These are phyloP conservation scores for Zaprionus capensis DNA, from an alignment of 1,140 invertebrate genomes.

Conservation along the genomic window DNA sequence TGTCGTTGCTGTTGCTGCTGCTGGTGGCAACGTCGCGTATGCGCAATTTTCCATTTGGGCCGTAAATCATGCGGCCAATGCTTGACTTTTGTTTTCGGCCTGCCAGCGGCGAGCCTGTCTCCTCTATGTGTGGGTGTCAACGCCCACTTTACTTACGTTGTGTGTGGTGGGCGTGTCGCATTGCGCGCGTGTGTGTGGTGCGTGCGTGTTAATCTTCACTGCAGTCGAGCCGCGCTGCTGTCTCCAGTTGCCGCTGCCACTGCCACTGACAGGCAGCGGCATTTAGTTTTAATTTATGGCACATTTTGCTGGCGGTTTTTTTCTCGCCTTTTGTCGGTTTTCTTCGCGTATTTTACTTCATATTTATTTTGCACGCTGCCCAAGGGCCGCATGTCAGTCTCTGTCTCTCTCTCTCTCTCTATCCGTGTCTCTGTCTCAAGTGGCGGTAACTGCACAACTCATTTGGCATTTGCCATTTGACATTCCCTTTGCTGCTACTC, in stretches of 20 bases:
- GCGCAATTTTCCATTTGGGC: constrained; percentile 74
- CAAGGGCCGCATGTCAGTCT: constrained; percentile 22
- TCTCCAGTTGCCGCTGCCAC: constrained; percentile 66
- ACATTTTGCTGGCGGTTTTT: constrained; percentile 63
- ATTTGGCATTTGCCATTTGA: constrained; percentile 44
- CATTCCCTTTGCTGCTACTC: not conserved
- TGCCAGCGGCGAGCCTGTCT: constrained; percentile 39
- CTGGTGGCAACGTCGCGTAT: constrained; percentile 62
- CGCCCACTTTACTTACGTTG: constrained; percentile 39
- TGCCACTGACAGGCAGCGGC: constrained; percentile 73
- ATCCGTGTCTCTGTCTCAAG: constrained; percentile 41
- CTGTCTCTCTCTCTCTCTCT: not conserved
- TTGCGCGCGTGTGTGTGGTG: constrained; percentile 44
- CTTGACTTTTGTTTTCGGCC: constrained; percentile 67
- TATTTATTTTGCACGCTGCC: constrained; percentile 21
- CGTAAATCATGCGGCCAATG: constrained; percentile 79
- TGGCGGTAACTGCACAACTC: constrained; percentile 47
- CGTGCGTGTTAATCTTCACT: constrained; percentile 69
- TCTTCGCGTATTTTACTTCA: constrained; percentile 4
- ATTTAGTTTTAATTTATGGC: constrained; percentile 83
- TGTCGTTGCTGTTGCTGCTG: constrained; percentile 3
- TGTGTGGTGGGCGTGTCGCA: constrained; percentile 58
- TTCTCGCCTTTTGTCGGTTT: constrained; percentile 10
- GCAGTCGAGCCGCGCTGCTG: constrained; percentile 55
- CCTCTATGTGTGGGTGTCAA: constrained; percentile 45